Conservation (phyloP, 2,113 vertebrate genomes). For the Nerophis ophidion region DNA sequence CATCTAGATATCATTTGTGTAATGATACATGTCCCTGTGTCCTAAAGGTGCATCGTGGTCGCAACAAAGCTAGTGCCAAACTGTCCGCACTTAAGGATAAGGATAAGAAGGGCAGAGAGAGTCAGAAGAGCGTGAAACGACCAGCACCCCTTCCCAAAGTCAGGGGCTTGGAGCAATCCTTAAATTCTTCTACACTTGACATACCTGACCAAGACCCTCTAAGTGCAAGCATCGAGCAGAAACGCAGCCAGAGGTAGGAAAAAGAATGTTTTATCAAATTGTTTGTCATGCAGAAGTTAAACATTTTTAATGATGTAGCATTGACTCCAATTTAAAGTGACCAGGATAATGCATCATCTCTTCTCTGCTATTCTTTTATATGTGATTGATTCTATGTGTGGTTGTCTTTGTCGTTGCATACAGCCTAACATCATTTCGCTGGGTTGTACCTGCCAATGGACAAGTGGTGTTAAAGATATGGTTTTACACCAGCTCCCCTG, state of each 20-base stretch:
- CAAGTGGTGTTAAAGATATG: constrained; percentile 71
- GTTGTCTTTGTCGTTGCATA: background rate
- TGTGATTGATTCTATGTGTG: background rate
- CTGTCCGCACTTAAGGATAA: constrained; percentile 13
- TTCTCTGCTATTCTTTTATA: background rate
- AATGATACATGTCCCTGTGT: constrained; percentile 3
- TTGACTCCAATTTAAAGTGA: no score
- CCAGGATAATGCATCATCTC: no score
- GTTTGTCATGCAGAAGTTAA: background rate
- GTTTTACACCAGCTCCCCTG: constrained; percentile 70
- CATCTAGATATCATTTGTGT: background rate
- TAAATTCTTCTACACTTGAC: constrained; percentile 23
- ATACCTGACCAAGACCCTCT: constrained; percentile 35
- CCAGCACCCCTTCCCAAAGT: constrained; percentile 27
- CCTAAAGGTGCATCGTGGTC: constrained; percentile 50
- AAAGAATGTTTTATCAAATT: background rate
- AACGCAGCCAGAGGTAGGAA: constrained; percentile 65
- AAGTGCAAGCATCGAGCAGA: constrained; percentile 10
- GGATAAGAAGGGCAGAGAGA: constrained; percentile 36
- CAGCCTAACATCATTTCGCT: constrained; percentile 75
- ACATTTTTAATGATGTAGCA: background rate
- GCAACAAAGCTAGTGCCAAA: constrained; percentile 5
- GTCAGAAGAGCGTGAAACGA: constrained; percentile 42
- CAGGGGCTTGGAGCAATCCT: background rate
- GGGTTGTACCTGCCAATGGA: constrained; percentile 75